Evolutionary conservation across 53 echinoderm and acorn worm species (phyloP), one percentile per base, ranked within the genome.

Genomic region (Crossaster papposus): DNA sequence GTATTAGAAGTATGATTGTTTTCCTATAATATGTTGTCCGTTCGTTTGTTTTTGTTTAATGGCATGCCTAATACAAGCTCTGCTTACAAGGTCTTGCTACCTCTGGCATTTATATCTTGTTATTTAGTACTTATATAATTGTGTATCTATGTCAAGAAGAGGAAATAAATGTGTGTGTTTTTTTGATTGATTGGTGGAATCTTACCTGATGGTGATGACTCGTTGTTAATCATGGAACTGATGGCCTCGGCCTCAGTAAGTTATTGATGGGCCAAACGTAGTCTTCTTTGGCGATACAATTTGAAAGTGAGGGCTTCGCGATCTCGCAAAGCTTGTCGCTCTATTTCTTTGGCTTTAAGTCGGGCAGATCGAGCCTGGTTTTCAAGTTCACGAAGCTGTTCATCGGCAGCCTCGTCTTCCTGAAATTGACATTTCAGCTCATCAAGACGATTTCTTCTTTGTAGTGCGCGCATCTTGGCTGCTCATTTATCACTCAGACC

Each of bases 391-490:
- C 38, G 53, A 30, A 79, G 26, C 29, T 79, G 10, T 23, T 52
- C 30, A 54, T 79, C 53, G 14, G 79, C 79, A 52, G 79, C 53
- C 79, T 79, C 53, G 10, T 79, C 79, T 53, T 79, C 52, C 24
- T 51, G 14, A 10, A 79, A 4, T 30, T 79, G 79, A 29, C 79
- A 38, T 15, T 79, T 13, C 30, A 81, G 22, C 81, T 81, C 81
- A 17, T 81, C 63, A 81, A 58, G 32, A 6, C 32, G 62, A 31
- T 20, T 55, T 9, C 32, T 79, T 52, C 30, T 79, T 28, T 54
- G 53, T 1, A 79, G 79, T n/a, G 79, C 26, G 53, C n/a, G 30
- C 24, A 79, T 14, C 53, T 79, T 79, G 24, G 79, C 79, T 11
- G 79, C 51, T 54, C 11, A 7, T 23, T n/a, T 52, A 52, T 79